Evolutionary conservation across 2,113 vertebrate genomes (phyloP).

Genomic region (Raja brachyura): DNA sequence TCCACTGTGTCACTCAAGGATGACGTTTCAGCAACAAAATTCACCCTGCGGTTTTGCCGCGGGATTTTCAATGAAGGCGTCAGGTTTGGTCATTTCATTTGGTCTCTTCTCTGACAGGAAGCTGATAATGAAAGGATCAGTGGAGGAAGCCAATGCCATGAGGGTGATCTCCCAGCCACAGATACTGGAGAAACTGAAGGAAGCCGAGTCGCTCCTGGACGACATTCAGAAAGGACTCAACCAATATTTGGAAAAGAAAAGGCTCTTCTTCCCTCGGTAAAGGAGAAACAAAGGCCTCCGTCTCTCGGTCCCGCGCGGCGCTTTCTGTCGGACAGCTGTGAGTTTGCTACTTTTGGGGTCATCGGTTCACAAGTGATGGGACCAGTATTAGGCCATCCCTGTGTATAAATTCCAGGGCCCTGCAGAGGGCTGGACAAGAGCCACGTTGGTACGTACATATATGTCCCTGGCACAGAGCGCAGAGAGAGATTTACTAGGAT

Average conservation of each 20-base stretch:
- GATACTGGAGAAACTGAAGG: conserved; percentile 67
- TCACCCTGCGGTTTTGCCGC: conserved; percentile 73
- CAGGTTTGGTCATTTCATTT: conserved; percentile 71
- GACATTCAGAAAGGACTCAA: conserved; percentile 66
- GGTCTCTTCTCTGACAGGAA: conserved; percentile 74
- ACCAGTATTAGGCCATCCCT: too few relatives aligned
- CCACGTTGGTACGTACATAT: too few relatives aligned
- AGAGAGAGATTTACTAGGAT: too few relatives aligned
- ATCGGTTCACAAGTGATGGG: too few relatives aligned
- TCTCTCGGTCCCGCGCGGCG: background rate
- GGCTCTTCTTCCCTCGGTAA: conserved; percentile 67
- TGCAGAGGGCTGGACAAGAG: too few relatives aligned
- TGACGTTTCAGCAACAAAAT: conserved; percentile 61
- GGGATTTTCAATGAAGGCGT: conserved; percentile 76
- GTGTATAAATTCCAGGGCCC: too few relatives aligned
- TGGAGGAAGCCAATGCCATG: conserved; percentile 60
- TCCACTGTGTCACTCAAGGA: too few relatives aligned
- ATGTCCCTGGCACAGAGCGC: too few relatives aligned
- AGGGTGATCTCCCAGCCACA: conserved; percentile 68
- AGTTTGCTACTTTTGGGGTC: too few relatives aligned
- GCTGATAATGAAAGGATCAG: conserved; percentile 67
- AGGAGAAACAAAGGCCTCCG: conserved; percentile 21
- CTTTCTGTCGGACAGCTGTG: background rate
- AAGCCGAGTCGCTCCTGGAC: conserved; percentile 62
- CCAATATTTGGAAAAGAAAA: conserved; percentile 61